Base-by-base conservation (phyloP, 2,888 invertebrate species). In the Synanthedon tipuliformis region DNA sequence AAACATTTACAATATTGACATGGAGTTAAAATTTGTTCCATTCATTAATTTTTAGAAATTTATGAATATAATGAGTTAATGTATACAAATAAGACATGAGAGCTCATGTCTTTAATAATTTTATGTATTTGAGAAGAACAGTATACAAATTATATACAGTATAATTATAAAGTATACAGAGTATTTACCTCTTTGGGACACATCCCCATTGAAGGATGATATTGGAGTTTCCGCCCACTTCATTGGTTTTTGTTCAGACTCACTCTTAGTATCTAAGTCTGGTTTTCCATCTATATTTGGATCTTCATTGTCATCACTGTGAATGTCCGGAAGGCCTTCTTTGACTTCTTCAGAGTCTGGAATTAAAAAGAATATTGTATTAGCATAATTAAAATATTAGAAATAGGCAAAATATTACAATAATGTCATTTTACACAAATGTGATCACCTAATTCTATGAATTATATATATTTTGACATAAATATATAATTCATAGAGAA, bases 281-380 rank as follows among this genome's bases (percentile, higher is more conserved):
- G 58, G 53, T 61, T 57, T 66, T 11, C 53, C 40, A 10, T 61
- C 59, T 5, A 57, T 13, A 40, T 68, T 62, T 50, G 63, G 60
- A 50, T 70, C 73, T 41, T 66, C 68, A 12, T 57, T 61, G 53
- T 68, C 66, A 54, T 70, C 65, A 51, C 64, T 62, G 55, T 65
- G 65, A 10, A 56, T 58, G 41, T 67, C 70, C 8, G 58, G 48
- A n/a, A 64, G 52, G 50, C 61, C 63, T 34, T 71, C 69, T 51
- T 66, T 70, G n/a, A 58, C 66, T 40, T 70, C 76, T 15, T 73
- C 77, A 0, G 73, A 62, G 54, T 76, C 79, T 79, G 61, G 49
- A 74, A 71, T 45, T 45, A 8, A 34, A 10, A 2, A 34, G 2
- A 34, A 34, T 34, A 2, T 7, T 34, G 3, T 3, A 10, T 16